Evolutionary conservation across 1,140 invertebrate species (phyloP), one percentile per base, ranked within the genome.

Genomic region (Drosophila sturtevanti): DNA sequence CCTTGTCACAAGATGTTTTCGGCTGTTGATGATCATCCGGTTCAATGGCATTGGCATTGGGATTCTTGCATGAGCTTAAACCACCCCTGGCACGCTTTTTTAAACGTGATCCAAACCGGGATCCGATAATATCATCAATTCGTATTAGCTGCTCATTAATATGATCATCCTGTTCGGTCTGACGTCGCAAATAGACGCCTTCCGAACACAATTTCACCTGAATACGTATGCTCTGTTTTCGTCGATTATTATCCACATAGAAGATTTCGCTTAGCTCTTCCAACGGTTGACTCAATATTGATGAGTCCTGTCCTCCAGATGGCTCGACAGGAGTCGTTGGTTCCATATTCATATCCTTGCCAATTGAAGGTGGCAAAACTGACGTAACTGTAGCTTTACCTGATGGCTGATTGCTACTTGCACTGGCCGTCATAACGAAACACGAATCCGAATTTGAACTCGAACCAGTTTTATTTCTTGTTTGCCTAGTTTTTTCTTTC

Each of bases 141-240:
- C 93, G 90, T 72, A 97, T 96, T 0, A 94, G 94, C 92, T 96
- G 95, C 77, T 95, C 96, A 89, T 96, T 96, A 1, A 94, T 93
- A 35, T 91, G 82, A 55, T 91, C 78, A 68, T 93, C 92, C 7
- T 95, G 94, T 5, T 75, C 72, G 74, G 96, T 95, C 24, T 87
- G 80, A 90, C 96, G 95, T 5, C 94, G 94, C 66, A 97, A 91
- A 79, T 94, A 95, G 21, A 97, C 92, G 1, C 96, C 96, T 68
- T 94, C 95, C 21, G 94, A 94, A n/a, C 95, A 95, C 11, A 97
- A 92, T 72, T 94, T 94, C 5, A 97, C 96, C 77, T 95, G 93
- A 90, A 96, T 97, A 61, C 95, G 94, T n/a, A 95, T 95, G 86
- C 96, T 96, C 72, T 96, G 96, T 89, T 96, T 96, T 4, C 81